A percentile compares a stretch with the other conserved stretches of the same genome.
Conservation (phyloP, 2,797 vertebrate genomes). For the Chloroceryle inda region DNA sequence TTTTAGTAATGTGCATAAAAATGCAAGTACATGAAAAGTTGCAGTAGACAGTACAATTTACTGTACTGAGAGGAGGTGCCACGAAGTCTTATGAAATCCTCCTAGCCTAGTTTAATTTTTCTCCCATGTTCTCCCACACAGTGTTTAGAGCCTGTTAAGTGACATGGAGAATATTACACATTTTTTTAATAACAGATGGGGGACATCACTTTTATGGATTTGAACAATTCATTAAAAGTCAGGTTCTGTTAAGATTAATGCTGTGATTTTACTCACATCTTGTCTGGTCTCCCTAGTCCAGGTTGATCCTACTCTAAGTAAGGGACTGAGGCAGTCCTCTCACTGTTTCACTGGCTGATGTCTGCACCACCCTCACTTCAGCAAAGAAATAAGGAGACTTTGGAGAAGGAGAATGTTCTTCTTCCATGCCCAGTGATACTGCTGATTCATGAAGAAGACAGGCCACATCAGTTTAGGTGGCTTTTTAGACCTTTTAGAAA, state of each 20-base stretch:
- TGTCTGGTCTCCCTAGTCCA: background rate
- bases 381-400: background rate
- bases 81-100: conserved; percentile 36
- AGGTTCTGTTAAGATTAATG: background rate
- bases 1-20: conserved; percentile 11
- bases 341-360: background rate
- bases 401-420: background rate
- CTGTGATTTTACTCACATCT: conserved; percentile 3
- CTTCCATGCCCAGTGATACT: background rate
- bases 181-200: conserved; percentile 46
- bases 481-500: background rate
- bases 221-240: conserved; percentile 38
- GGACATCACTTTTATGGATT: background rate
- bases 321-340: background rate
- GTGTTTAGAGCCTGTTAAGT: conserved; percentile 34
- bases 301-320: background rate
- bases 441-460: background rate
- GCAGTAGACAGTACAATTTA: background rate
- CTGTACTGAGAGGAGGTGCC: background rate
- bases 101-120: conserved; percentile 35
- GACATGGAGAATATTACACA: conserved; percentile 14
- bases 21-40: background rate
- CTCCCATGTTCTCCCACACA: conserved; percentile 38
- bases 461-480: background rate
- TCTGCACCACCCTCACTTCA: background rate